These are phyloP conservation scores for Phoeniculus purpureus DNA, from an alignment of 2,797 vertebrate genomes.

Conservation along the genomic window DNA sequence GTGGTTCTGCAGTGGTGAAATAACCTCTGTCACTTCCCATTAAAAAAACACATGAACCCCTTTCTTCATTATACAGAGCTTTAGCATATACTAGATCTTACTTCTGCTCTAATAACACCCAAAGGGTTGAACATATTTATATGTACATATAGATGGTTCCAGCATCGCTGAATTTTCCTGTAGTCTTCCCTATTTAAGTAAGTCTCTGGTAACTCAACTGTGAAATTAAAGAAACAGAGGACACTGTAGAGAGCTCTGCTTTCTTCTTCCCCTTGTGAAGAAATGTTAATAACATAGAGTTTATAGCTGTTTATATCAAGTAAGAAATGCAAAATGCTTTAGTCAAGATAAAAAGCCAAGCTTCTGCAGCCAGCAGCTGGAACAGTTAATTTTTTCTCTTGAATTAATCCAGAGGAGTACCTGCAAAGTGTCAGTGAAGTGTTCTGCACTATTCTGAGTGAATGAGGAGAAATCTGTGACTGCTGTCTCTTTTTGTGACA, in stretches of 20 bases:
- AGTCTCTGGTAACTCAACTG: slow-evolving; percentile 36
- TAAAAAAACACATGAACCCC: slow-evolving; percentile 31
- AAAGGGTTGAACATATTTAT: slow-evolving; percentile 38
- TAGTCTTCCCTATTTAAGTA: neutral
- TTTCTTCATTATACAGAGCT: neutral
- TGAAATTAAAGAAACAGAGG: slow-evolving; percentile 54
- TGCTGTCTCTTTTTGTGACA: neutral
- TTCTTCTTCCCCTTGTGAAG: neutral
- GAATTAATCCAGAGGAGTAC: neutral
- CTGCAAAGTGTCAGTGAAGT: neutral
- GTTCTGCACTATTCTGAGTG: neutral
- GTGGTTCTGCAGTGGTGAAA: slow-evolving; percentile 5
- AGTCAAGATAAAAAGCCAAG: neutral
- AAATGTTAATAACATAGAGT: slow-evolving; percentile 20
- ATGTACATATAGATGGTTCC: neutral
- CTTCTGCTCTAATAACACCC: slow-evolving; percentile 30
- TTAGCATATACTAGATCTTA: slow-evolving; percentile 18
- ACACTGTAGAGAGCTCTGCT: neutral
- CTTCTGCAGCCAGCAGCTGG: neutral
- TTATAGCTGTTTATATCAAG: neutral
- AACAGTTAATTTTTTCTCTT: slow-evolving; percentile 1
- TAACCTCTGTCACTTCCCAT: neutral
- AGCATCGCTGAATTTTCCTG: slow-evolving; percentile 10
- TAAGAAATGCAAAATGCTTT: neutral
- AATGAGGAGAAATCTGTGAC: neutral